Percentiles rank a stretch among this genome's conserved stretches.
phyloP scores from a whole-genome alignment of 2,797 vertebrate species.

The Podargus strigoides region DNA sequence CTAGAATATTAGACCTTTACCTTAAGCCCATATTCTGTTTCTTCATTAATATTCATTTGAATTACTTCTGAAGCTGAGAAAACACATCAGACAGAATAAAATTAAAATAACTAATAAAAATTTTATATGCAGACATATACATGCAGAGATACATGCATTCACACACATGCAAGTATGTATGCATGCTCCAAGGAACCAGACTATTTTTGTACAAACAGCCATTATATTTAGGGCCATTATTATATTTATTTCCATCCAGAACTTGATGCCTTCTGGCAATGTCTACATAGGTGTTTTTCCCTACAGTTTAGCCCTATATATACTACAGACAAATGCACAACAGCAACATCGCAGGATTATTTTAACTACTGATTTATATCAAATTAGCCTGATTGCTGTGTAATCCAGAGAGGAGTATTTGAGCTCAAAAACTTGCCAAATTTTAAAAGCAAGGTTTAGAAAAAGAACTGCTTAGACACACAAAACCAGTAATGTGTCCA shows the following conservation, averaged over 20 bases:
- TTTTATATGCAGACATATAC: background rate
- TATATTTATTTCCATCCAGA: background rate
- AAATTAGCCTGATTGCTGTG: background rate
- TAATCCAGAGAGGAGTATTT: background rate
- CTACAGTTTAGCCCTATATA: background rate
- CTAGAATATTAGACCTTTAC: constrained; percentile 67
- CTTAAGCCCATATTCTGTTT: constrained; percentile 79
- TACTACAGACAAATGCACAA: background rate
- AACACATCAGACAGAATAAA: background rate
- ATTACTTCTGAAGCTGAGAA: constrained; percentile 85
- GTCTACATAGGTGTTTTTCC: background rate
- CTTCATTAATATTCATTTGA: constrained; percentile 74
- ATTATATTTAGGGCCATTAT: background rate
- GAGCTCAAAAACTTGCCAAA: background rate
- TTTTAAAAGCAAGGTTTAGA: background rate
- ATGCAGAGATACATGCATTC: background rate
- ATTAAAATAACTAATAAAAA: background rate
- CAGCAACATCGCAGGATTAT: background rate
- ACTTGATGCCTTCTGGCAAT: background rate
- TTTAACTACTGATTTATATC: background rate
- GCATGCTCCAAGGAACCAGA: background rate
- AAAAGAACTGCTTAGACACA: background rate
- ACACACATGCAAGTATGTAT: background rate
- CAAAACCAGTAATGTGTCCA: background rate
- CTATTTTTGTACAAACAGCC: background rate